phyloP scores from a whole-genome alignment of 2,888 invertebrate species.

The Camponotus fellah region DNA sequence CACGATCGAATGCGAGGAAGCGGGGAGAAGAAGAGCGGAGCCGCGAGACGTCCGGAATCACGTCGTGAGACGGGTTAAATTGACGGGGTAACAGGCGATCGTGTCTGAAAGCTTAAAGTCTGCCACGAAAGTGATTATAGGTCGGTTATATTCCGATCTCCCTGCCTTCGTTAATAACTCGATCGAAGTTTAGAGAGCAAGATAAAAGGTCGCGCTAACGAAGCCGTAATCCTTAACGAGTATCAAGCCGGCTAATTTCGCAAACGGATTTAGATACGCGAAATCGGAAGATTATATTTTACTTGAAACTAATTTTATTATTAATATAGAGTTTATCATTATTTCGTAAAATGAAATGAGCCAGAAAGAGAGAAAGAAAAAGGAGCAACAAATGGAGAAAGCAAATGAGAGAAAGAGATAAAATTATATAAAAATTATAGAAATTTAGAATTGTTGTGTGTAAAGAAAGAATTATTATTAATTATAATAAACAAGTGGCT shows the following conservation, averaged over 20 bases:
- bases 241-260: slow-evolving; percentile 64
- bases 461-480: background rate
- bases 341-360: background rate
- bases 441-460: background rate
- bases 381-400: background rate
- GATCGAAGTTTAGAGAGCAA: slow-evolving; percentile 67
- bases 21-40: slow-evolving; percentile 46
- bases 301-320: background rate
- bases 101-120: slow-evolving; percentile 74
- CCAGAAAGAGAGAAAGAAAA: background rate
- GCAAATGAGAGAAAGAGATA: too few species aligned
- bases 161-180: slow-evolving; percentile 68
- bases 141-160: slow-evolving; percentile 48
- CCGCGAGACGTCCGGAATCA: slow-evolving; percentile 65
- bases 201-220: slow-evolving; percentile 71
- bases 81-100: slow-evolving; percentile 74
- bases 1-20: slow-evolving; percentile 13
- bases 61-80: slow-evolving; percentile 71
- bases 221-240: slow-evolving; percentile 70
- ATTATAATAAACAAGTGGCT: background rate
- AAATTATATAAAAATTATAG: background rate
- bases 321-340: background rate
- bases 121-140: slow-evolving; percentile 74
- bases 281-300: slow-evolving; percentile 30
- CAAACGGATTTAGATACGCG: slow-evolving; percentile 49